Percentiles rank a stretch among this genome's conserved stretches.
Evolutionary conservation across 64 coral and sea anemone genomes (phyloP).

Genomic region (Montipora cactus): DNA sequence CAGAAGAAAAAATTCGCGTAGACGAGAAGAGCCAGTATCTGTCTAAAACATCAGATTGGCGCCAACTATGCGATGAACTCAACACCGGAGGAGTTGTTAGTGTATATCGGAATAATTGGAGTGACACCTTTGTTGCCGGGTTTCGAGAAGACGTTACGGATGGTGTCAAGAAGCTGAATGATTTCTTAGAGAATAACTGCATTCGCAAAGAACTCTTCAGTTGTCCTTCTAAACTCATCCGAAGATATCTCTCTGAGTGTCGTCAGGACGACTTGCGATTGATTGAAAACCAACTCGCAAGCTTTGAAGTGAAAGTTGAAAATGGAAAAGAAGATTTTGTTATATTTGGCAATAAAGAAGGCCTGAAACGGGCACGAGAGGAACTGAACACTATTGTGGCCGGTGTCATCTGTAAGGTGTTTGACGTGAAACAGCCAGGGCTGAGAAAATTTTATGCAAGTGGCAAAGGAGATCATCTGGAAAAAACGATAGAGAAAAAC

Average conservation of each 20-base stretch:
- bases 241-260: conserved; percentile 41
- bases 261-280: conserved; percentile 29
- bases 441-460: conserved; percentile 23
- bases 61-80: conserved; percentile 15
- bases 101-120: too few species aligned
- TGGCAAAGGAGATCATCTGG: conserved; percentile 33
- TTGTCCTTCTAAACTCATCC: not conserved
- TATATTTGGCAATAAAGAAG: conserved; percentile 56
- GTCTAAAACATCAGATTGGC: conserved; percentile 45
- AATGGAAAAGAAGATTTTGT: conserved; percentile 35
- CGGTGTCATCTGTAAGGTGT: not conserved
- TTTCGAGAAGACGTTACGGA: too few species aligned
- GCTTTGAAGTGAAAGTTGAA: conserved; percentile 29
- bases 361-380: not conserved
- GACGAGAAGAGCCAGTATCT: conserved; percentile 38
- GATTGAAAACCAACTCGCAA: conserved; percentile 36
- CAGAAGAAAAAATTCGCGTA: conserved; percentile 59
- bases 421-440: conserved; percentile 54
- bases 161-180: too few species aligned
- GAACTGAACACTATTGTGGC: not conserved
- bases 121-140: too few species aligned
- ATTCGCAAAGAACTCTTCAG: too few species aligned
- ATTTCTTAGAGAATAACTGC: too few species aligned
- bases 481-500: conserved; percentile 47
- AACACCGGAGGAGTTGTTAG: not conserved